Conservation (phyloP, 1,140 invertebrate genomes). For the Bombus difficillimus region DNA sequence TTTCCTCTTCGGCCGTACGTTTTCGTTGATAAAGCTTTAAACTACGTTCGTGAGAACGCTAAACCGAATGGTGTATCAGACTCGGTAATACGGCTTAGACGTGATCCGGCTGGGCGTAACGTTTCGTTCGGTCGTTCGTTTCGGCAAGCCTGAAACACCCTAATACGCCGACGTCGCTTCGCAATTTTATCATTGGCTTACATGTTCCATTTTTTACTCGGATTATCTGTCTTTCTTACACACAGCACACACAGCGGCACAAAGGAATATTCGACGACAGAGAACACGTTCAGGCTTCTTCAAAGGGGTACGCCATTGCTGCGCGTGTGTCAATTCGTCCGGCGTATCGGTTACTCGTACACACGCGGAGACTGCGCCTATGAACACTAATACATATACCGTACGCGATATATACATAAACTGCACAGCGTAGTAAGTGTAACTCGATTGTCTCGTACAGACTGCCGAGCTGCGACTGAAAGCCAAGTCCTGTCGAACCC, state of each 20-base stretch:
- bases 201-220: neutral
- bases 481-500: conserved; percentile 39
- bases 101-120: conserved; percentile 40
- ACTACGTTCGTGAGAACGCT: conserved; percentile 36
- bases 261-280: conserved; percentile 23
- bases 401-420: conserved; percentile 19
- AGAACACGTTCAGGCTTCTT: conserved; percentile 22
- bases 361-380: conserved; percentile 41
- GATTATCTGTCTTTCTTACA: conserved; percentile 19
- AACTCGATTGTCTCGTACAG: conserved; percentile 65
- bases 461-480: conserved; percentile 72
- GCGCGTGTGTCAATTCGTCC: conserved; percentile 37
- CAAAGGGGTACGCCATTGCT: conserved; percentile 38
- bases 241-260: conserved; percentile 38
- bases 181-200: neutral
- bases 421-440: conserved; percentile 21
- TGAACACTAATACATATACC: conserved; percentile 30
- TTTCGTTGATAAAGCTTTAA: neutral
- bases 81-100: neutral
- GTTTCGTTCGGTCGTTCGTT: neutral
- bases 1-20: neutral
- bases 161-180: conserved; percentile 7
- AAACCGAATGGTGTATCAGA: neutral
- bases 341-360: conserved; percentile 46
- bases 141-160: neutral